A percentile compares a stretch with the other conserved stretches of the same genome.
These are phyloP conservation scores for Panulirus ornatus DNA, from an alignment of 1,140 invertebrate genomes.

Conservation along the genomic window DNA sequence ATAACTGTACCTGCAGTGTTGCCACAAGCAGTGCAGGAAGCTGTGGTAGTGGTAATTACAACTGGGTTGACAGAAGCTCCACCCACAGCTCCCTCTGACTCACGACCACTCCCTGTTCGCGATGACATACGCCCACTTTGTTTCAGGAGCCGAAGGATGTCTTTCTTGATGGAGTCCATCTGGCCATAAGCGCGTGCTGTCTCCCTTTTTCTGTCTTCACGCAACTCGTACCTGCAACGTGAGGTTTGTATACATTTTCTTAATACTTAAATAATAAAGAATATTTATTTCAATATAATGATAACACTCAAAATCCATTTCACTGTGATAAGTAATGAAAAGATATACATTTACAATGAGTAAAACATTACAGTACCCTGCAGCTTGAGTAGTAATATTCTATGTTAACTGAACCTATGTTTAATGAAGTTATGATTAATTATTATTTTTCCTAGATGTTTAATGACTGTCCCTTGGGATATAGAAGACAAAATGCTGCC, in stretches of 20 bases:
- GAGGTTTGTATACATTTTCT: neutral
- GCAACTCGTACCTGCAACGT: slow-evolving; percentile 80
- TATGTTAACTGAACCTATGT: too few relatives aligned
- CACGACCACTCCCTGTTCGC: slow-evolving; percentile 27
- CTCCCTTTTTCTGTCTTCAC: slow-evolving; percentile 81
- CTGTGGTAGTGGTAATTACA: slow-evolving; percentile 23
- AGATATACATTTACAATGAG: too few relatives aligned
- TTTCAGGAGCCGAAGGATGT: slow-evolving; percentile 77
- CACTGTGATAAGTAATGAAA: too few relatives aligned
- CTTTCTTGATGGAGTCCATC: slow-evolving; percentile 80
- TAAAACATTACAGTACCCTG: too few relatives aligned
- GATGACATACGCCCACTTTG: slow-evolving; percentile 37
- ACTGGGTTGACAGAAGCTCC: slow-evolving; percentile 46
- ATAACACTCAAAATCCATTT: too few relatives aligned
- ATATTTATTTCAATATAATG: neutral
- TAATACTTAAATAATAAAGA: neutral
- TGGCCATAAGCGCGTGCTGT: slow-evolving; percentile 78
- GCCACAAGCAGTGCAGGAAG: slow-evolving; percentile 35
- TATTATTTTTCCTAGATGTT: too few relatives aligned
- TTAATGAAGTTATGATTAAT: too few relatives aligned
- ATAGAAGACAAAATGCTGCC: too few relatives aligned
- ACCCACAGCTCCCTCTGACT: slow-evolving; percentile 5
- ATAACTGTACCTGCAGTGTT: too few relatives aligned
- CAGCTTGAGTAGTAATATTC: too few relatives aligned
- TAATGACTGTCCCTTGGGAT: too few relatives aligned